Percentiles rank a stretch among this genome's conserved stretches.
Evolutionary conservation across 2,888 invertebrate species (phyloP).

Genomic region (Pyrrhosoma nymphula): DNA sequence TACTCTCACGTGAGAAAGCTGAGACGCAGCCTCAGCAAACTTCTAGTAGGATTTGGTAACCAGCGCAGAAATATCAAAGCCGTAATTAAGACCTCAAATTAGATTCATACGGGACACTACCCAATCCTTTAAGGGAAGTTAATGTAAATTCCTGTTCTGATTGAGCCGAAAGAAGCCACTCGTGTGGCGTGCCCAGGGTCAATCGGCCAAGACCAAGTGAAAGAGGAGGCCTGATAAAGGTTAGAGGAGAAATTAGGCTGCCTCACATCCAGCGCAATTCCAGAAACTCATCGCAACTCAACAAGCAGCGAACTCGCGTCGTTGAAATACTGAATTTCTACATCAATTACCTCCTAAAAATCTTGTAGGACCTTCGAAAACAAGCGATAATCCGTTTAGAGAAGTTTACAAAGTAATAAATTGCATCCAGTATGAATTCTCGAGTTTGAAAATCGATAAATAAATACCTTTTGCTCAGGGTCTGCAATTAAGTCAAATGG

Average conservation of each 20-base stretch:
- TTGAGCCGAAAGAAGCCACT: background rate
- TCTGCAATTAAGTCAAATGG: too few species aligned
- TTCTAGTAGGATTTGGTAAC: too few species aligned
- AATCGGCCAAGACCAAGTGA: background rate
- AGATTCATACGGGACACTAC: background rate
- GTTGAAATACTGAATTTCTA: background rate
- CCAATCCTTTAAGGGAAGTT: background rate
- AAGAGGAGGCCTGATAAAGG: background rate
- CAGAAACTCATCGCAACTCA: background rate
- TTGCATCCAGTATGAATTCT: too few species aligned
- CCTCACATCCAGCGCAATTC: background rate
- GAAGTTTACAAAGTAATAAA: too few species aligned
- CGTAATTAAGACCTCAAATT: background rate
- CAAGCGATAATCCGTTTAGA: too few species aligned
- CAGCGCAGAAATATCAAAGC: background rate
- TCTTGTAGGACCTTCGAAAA: background rate
- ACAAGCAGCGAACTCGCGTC: background rate
- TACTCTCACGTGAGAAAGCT: too few species aligned
- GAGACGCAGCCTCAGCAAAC: too few species aligned
- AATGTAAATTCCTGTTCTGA: background rate
- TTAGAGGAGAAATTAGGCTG: background rate
- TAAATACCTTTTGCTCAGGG: too few species aligned
- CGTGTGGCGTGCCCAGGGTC: background rate
- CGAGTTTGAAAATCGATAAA: too few species aligned
- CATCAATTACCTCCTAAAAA: background rate